Percentiles rank a stretch among this genome's conserved stretches.
Conservation (phyloP, 2,888 invertebrate genomes). For the Alentia gelatinosa region DNA sequence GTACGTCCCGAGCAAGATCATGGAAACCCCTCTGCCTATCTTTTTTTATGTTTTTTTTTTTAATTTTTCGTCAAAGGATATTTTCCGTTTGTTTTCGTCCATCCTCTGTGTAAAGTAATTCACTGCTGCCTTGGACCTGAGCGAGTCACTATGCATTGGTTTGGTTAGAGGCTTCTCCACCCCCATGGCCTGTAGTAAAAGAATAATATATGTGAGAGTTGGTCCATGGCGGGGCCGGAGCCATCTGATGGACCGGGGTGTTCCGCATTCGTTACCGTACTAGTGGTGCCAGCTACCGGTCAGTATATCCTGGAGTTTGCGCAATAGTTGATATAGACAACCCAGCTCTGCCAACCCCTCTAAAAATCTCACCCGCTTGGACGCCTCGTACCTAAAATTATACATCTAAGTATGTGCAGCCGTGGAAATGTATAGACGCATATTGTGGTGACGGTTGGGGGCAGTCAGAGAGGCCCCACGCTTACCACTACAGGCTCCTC, state of each 20-base stretch:
- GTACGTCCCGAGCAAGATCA: background rate
- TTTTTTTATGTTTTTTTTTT: background rate
- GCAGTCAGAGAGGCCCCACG: too few species aligned
- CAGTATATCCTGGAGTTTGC: background rate
- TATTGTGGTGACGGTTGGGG: too few species aligned
- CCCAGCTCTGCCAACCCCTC: background rate
- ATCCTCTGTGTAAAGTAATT: slow-evolving; percentile 27
- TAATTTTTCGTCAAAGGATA: background rate
- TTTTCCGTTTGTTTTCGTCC: background rate
- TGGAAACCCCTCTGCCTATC: slow-evolving; percentile 27
- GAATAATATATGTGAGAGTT: background rate
- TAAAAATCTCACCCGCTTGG: too few species aligned
- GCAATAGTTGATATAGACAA: background rate
- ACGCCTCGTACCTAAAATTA: background rate
- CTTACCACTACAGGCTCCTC: background rate
- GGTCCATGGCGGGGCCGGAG: background rate
- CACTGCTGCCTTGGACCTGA: slow-evolving; percentile 37
- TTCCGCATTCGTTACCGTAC: background rate
- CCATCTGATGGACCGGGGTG: slow-evolving; percentile 15
- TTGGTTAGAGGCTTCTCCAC: slow-evolving; percentile 36
- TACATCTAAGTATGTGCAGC: background rate
- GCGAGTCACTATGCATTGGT: slow-evolving; percentile 43
- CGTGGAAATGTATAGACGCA: background rate
- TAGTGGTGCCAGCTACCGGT: too few species aligned
- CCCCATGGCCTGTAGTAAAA: background rate